Percentiles rank a stretch among this genome's conserved stretches.
Conservation (phyloP, 2,113 vertebrate species). For the Antechinus flavipes region DNA sequence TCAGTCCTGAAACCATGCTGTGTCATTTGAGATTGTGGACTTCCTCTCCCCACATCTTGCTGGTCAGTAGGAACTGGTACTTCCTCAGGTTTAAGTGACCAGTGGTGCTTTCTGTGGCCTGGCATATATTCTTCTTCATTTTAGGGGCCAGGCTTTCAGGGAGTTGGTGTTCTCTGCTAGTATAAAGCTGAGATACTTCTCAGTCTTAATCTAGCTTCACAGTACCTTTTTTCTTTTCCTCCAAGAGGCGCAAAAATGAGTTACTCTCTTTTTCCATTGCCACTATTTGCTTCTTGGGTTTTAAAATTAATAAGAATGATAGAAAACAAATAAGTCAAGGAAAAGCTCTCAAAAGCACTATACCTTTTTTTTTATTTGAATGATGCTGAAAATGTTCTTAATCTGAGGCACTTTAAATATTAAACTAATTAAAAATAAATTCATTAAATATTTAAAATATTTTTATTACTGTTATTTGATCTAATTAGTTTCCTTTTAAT, state of each 20-base stretch:
- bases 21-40: not conserved
- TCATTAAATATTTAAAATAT: not conserved
- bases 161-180: not conserved
- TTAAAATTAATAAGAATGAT: not conserved
- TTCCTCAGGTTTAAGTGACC: not conserved
- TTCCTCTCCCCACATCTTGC: not conserved
- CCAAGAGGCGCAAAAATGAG: not conserved
- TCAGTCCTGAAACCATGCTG: not conserved
- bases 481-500: not conserved
- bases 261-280: not conserved
- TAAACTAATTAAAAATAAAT: no score
- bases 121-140: not conserved
- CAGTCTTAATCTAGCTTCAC: not conserved
- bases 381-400: not conserved
- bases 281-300: not conserved
- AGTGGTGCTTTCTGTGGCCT: not conserved
- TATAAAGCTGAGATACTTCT: not conserved
- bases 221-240: not conserved
- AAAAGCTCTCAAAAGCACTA: not conserved
- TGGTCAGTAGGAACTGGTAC: not conserved
- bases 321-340: not conserved
- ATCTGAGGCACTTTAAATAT: not conserved
- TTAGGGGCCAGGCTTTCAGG: not conserved
- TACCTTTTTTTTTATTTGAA: not conserved
- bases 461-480: not conserved